phyloP scores from a whole-genome alignment of 2,797 vertebrate genomes.

The Megaceryle alcyon region DNA sequence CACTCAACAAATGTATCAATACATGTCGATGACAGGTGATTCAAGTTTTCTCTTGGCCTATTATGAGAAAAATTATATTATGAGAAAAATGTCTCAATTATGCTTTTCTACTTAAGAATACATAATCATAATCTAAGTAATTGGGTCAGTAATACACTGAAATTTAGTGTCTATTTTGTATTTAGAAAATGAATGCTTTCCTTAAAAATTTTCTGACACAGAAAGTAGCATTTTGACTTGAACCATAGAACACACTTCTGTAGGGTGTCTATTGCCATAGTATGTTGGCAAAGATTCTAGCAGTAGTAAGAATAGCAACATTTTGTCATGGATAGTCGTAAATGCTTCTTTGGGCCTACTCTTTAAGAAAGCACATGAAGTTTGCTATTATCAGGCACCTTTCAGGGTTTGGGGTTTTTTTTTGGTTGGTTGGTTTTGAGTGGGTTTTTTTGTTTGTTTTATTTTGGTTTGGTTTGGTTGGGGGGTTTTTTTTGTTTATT shows the following conservation, averaged over 20 bases:
- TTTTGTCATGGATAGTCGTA: not conserved
- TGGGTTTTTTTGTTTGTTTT: no score
- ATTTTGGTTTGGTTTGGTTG: not conserved
- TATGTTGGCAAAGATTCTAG: not conserved
- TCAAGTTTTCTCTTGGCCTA: not conserved
- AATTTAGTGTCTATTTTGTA: not conserved
- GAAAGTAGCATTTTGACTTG: not conserved
- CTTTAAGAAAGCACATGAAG: not conserved
- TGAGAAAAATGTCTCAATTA: not conserved
- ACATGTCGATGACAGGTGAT: not conserved
- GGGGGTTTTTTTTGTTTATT: no score
- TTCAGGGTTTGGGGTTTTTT: not conserved
- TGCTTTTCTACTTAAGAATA: not conserved
- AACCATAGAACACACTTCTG: accelerated
- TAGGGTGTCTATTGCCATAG: not conserved
- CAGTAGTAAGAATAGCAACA: not conserved
- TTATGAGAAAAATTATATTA: not conserved
- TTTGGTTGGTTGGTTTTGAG: not conserved
- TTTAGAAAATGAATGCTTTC: not conserved
- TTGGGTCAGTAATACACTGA: not conserved
- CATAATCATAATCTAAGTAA: not conserved
- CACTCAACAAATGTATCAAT: not conserved
- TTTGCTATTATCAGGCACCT: not conserved
- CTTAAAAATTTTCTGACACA: not conserved
- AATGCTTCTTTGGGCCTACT: not conserved